Base-by-base conservation (phyloP, 2,113 vertebrate genomes). In the Cichladusa arquata region DNA sequence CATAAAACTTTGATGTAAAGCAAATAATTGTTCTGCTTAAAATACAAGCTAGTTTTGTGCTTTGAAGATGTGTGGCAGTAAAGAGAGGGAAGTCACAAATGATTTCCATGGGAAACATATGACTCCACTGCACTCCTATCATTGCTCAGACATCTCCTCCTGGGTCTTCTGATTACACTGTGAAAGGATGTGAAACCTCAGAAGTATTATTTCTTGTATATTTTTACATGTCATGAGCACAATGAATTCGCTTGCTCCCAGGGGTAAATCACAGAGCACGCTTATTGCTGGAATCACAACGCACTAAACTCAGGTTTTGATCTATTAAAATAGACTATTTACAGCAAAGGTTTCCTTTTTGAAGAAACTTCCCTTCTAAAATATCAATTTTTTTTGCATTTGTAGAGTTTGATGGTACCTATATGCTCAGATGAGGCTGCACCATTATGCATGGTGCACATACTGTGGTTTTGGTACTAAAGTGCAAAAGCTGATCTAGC, bases 121-220 rank as follows among this genome's bases (percentile, higher is more conserved):
- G 73, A 92, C 64, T 94, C 72, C 48, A 16, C 65, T 56, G 77
- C 29, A 60, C 69, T 85, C 86, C 81, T 85, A 67, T 79, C 86
- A 23, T 72, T 56, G 53, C 89, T 79, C 73, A 86, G 94, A 28
- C 77, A 94, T 62, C 92, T 81, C 83, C 61, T 92, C 62, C 77
- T 90, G 73, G 45, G 56, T 64, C 91, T 91, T 93, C 86, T 93
- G 92, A 95, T 91, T 72, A 89, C 31, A 8, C 47, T 71, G 50
- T n/a, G 87, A 76, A 76, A 94, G 92, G 94, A 92, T 95, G 91
- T 92, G 91, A 93, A 90, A 78, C 67, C 77, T 90, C 71, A 90
- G 80, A 93, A 94, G 86, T 67, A 88, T 86, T 87, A 94, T 79
- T 95, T 74, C 89, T 94, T 96, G 93, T 93, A 96, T 96, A 95